Conservation (phyloP, 2,797 vertebrate species). For the Schizothorax lantsangensis region DNA sequence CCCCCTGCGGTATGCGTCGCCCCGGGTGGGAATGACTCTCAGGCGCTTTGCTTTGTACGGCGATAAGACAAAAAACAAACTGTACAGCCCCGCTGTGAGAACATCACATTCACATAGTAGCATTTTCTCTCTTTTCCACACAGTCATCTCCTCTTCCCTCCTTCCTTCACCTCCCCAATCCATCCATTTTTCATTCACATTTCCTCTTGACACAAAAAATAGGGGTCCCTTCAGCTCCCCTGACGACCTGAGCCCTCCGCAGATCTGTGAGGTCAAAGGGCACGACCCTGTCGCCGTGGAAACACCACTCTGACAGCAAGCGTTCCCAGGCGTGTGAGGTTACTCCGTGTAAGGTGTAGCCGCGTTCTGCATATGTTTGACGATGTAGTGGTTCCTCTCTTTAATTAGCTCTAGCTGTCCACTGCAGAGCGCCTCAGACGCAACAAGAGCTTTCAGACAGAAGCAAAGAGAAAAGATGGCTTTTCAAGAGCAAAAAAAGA, state of each 20-base stretch:
- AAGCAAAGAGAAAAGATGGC: not conserved
- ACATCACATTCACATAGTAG: slow-evolving; percentile 5
- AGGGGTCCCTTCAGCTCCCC: slow-evolving; percentile 48
- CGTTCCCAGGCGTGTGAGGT: slow-evolving; percentile 67
- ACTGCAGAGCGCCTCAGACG: not conserved
- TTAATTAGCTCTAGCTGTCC: slow-evolving; percentile 46
- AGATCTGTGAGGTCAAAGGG: slow-evolving; percentile 71
- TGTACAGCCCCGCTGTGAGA: not conserved
- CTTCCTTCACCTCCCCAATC: not conserved
- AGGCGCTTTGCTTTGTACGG: not conserved
- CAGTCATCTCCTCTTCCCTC: slow-evolving; percentile 3
- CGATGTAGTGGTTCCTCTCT: slow-evolving; percentile 13
- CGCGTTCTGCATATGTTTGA: slow-evolving; percentile 1
- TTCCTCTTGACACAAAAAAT: slow-evolving; percentile 54
- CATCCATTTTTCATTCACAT: slow-evolving; percentile 65
- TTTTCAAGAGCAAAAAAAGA: not conserved
- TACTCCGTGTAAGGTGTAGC: slow-evolving; percentile 38
- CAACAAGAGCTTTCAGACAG: slow-evolving; percentile 17
- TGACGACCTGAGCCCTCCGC: slow-evolving; percentile 60
- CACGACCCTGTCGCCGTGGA: slow-evolving; percentile 70
- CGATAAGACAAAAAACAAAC: not conserved
- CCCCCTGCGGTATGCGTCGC: not conserved
- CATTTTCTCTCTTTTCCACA: not conserved
- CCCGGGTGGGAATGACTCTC: not conserved
- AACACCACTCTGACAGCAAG: slow-evolving; percentile 66